Evolutionary conservation across 2,888 invertebrate species (phyloP).

Genomic region (Azorinus chamasolen): DNA sequence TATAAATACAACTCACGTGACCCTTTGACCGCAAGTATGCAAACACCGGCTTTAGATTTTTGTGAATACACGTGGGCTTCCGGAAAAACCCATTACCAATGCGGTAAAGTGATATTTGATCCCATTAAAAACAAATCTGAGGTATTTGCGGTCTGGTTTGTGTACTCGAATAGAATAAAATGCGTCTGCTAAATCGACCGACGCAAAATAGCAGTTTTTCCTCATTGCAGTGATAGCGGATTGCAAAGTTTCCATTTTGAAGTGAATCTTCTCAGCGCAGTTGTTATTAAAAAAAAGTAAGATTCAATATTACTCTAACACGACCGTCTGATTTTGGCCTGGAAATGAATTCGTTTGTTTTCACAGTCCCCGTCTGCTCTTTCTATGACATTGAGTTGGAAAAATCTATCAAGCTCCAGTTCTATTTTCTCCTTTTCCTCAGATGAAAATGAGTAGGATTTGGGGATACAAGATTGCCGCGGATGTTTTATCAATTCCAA

Average conservation of each 20-base stretch:
- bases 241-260: conserved; percentile 17
- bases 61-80: conserved; percentile 55
- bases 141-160: conserved; percentile 24
- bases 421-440: too few species aligned
- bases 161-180: conserved; percentile 45
- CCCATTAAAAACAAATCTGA: conserved; percentile 52
- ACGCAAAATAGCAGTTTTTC: conserved; percentile 25
- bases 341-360: conserved; percentile 21
- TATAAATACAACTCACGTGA: conserved; percentile 36
- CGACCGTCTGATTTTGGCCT: conserved; percentile 23
- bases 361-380: not conserved
- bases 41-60: conserved; percentile 62
- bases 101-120: too few species aligned
- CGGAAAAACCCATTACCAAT: conserved; percentile 48
- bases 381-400: conserved; percentile 15
- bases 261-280: conserved; percentile 17
- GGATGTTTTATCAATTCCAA: too few species aligned
- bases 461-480: too few species aligned
- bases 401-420: too few species aligned
- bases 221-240: conserved; percentile 15
- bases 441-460: too few species aligned
- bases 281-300: conserved; percentile 17
- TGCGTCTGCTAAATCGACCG: conserved; percentile 44
- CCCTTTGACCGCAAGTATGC: conserved; percentile 42
- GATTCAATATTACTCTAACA: too few species aligned